Conservation (phyloP, 2,888 invertebrate species). For the Polymixis flavicincta region DNA sequence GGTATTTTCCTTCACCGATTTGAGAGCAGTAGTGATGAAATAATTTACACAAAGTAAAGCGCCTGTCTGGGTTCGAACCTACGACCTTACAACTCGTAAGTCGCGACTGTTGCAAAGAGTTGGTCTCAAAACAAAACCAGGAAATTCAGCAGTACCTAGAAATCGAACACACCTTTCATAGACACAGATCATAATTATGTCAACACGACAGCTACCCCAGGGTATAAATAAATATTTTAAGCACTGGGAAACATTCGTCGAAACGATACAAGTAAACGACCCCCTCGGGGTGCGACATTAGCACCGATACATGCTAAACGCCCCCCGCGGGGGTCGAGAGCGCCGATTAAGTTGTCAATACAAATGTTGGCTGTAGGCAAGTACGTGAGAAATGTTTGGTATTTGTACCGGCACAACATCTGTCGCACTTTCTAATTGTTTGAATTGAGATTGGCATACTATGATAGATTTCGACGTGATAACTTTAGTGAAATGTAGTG, state of each 20-base stretch:
- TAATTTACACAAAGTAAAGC: too few species aligned
- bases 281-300: slow-evolving; percentile 27
- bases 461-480: not conserved
- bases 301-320: slow-evolving; percentile 25
- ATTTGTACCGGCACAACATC: slow-evolving; percentile 6
- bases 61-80: too few species aligned
- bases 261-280: slow-evolving; percentile 16
- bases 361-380: slow-evolving; percentile 21
- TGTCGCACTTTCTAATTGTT: slow-evolving; percentile 29
- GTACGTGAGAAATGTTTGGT: slow-evolving; percentile 5
- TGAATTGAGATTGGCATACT: not conserved
- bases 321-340: not conserved
- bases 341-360: slow-evolving; percentile 44
- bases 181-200: not conserved
- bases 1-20: too few species aligned
- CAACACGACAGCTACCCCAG: not conserved
- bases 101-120: not conserved
- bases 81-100: too few species aligned
- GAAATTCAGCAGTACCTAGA: not conserved
- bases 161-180: not conserved
- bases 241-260: slow-evolving; percentile 6
- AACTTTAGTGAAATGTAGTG: not conserved
- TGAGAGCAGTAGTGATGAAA: too few species aligned
- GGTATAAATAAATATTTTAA: not conserved
- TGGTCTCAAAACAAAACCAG: slow-evolving; percentile 3